Conservation (phyloP, 1,140 invertebrate genomes). For the Drosophila trapezifrons region DNA sequence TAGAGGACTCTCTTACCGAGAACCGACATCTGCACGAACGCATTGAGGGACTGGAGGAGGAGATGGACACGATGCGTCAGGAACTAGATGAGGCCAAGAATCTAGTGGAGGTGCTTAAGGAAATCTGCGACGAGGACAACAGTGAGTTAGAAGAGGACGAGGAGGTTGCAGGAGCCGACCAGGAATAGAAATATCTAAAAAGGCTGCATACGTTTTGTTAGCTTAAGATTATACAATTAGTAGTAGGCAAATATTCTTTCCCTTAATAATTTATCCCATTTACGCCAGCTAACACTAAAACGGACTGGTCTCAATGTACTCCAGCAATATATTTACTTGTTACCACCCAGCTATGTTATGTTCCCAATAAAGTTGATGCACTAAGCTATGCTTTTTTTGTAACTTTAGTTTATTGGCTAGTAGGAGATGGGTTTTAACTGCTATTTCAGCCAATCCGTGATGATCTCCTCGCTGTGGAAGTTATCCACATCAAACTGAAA, state of each 20-base stretch:
- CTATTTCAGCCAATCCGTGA: conserved; percentile 78
- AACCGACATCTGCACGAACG: conserved; percentile 85
- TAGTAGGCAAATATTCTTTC: conserved; percentile 46
- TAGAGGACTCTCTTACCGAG: conserved; percentile 86
- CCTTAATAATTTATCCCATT: conserved; percentile 41
- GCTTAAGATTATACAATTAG: conserved; percentile 55
- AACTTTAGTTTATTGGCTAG: conserved; percentile 5
- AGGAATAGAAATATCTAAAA: conserved; percentile 29
- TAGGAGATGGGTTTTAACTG: background rate
- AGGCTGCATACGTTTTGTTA: conserved; percentile 41
- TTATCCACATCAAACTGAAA: conserved; percentile 74
- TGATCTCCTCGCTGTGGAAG: conserved; percentile 75
- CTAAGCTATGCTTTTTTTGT: background rate
- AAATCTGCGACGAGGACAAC: conserved; percentile 84
- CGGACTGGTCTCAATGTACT: conserved; percentile 54
- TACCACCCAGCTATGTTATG: conserved; percentile 54
- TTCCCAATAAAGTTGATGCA: conserved; percentile 61
- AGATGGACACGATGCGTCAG: conserved; percentile 87
- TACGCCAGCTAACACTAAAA: conserved; percentile 39
- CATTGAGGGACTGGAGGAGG: conserved; percentile 86
- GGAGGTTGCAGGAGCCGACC: conserved; percentile 18
- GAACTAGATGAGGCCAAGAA: conserved; percentile 87
- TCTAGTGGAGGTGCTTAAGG: conserved; percentile 87
- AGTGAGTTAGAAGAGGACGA: conserved; percentile 49
- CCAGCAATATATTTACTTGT: conserved; percentile 69